A percentile compares a stretch with the other conserved stretches of the same genome.
These are phyloP conservation scores for Hirtodrosophila histrioides DNA, from an alignment of 2,888 invertebrate species.

Conservation along the genomic window DNA sequence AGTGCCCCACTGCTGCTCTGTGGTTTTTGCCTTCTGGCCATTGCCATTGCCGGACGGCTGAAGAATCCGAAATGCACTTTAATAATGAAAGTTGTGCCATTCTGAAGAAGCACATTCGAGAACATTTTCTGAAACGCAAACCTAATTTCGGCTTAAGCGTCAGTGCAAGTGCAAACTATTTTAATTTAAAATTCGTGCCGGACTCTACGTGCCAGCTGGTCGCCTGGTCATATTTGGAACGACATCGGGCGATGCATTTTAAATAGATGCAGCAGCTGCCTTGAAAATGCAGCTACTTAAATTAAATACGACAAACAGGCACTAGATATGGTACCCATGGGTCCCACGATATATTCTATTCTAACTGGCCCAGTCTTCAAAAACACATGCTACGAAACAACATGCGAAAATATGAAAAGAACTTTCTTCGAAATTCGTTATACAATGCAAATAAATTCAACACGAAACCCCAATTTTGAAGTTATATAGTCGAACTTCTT, in stretches of 20 bases:
- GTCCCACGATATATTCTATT: no score
- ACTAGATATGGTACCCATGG: conserved; percentile 17
- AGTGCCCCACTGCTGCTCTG: conserved; percentile 37
- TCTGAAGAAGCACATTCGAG: conserved; percentile 39
- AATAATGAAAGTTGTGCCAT: conserved; percentile 72
- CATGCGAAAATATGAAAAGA: no score
- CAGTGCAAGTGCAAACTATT: conserved; percentile 66
- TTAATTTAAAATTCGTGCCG: conserved; percentile 67
- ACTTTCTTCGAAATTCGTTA: no score
- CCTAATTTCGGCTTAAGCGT: conserved; percentile 61
- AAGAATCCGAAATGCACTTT: conserved; percentile 61
- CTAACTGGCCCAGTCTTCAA: no score
- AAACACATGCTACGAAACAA: no score
- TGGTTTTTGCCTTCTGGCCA: conserved; percentile 51
- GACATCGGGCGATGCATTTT: conserved; percentile 28
- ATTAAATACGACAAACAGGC: conserved; percentile 36
- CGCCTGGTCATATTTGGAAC: not conserved
- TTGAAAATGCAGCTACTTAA: conserved; percentile 32
- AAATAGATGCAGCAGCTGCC: conserved; percentile 36
- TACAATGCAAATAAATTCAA: no score
- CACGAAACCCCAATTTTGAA: no score
- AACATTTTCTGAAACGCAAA: conserved; percentile 58
- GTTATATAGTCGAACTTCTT: no score
- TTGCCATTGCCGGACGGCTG: conserved; percentile 36
- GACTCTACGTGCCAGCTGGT: conserved; percentile 53